A percentile compares a stretch with the other conserved stretches of the same genome.
Evolutionary conservation across 2,113 vertebrate species (phyloP).

Genomic region (Vimba vimba): DNA sequence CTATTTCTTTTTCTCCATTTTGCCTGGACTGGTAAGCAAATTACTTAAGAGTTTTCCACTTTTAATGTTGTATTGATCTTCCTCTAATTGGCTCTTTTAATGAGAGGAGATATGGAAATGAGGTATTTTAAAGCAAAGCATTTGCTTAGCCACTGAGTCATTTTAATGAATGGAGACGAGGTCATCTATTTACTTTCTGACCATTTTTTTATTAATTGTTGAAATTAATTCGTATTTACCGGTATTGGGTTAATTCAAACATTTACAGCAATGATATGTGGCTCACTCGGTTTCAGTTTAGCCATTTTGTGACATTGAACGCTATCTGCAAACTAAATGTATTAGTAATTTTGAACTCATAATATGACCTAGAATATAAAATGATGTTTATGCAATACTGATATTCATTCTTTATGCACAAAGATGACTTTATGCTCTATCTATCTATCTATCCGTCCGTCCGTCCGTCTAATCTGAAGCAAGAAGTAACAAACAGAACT

Average conservation of each 20-base stretch:
- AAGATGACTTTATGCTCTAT: neutral
- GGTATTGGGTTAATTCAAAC: neutral
- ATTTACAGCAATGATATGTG: neutral
- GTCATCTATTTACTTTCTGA: neutral
- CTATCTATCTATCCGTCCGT: neutral
- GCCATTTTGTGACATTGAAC: neutral
- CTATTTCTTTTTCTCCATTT: neutral
- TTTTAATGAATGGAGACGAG: neutral
- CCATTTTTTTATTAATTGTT: neutral
- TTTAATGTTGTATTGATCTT: slow-evolving; percentile 48
- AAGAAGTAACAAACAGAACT: too few species aligned
- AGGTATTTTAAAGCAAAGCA: slow-evolving; percentile 17
- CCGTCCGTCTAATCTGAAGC: neutral
- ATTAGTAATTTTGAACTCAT: neutral
- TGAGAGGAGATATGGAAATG: neutral
- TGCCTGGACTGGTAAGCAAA: neutral
- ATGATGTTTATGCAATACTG: neutral
- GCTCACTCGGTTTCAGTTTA: neutral
- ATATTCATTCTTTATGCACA: neutral
- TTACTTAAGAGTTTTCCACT: neutral
- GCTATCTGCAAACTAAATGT: neutral
- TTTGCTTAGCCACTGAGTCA: neutral
- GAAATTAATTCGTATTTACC: neutral
- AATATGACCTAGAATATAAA: neutral
- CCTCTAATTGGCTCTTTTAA: slow-evolving; percentile 30